phyloP scores from a whole-genome alignment of 2,113 vertebrate species.

The Colossoma macropomum region DNA sequence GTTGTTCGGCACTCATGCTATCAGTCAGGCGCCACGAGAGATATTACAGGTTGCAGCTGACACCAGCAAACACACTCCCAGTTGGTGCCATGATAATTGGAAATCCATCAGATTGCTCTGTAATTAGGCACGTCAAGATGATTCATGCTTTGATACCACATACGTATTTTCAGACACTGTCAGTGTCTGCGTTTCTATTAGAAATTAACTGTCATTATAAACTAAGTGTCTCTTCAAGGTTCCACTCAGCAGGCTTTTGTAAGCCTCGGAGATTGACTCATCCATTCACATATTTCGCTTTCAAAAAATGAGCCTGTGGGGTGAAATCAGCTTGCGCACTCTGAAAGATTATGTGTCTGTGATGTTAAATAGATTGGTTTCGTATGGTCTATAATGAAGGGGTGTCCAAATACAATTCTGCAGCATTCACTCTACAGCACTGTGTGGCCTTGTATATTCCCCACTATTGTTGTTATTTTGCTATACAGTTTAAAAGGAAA shows the following conservation, averaged over 20 bases:
- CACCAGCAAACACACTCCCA: constrained; percentile 54
- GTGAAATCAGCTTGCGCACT: background rate
- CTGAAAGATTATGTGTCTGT: background rate
- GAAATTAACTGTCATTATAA: constrained; percentile 35
- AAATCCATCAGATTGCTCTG: constrained; percentile 65
- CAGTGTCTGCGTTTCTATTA: constrained; percentile 47
- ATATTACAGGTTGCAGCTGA: constrained; percentile 61
- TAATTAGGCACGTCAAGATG: constrained; percentile 66
- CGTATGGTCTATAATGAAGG: background rate
- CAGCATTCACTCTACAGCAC: too few species aligned
- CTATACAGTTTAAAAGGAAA: too few species aligned
- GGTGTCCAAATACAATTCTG: too few species aligned
- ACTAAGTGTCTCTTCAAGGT: background rate
- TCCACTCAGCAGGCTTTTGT: constrained; percentile 36
- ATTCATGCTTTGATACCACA: constrained; percentile 58
- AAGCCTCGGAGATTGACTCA: constrained; percentile 11
- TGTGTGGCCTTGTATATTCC: too few species aligned
- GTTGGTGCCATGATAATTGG: constrained; percentile 60
- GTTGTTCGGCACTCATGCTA: constrained; percentile 13
- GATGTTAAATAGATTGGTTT: background rate
- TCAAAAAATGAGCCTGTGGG: background rate
- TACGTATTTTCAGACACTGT: constrained; percentile 52
- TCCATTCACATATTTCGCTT: background rate
- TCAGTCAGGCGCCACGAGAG: constrained; percentile 46
- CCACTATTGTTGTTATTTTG: too few species aligned